Percentiles rank a stretch among this genome's conserved stretches.
phyloP scores from a whole-genome alignment of 2,113 vertebrate genomes.

The Nothobranchius furzeri region DNA sequence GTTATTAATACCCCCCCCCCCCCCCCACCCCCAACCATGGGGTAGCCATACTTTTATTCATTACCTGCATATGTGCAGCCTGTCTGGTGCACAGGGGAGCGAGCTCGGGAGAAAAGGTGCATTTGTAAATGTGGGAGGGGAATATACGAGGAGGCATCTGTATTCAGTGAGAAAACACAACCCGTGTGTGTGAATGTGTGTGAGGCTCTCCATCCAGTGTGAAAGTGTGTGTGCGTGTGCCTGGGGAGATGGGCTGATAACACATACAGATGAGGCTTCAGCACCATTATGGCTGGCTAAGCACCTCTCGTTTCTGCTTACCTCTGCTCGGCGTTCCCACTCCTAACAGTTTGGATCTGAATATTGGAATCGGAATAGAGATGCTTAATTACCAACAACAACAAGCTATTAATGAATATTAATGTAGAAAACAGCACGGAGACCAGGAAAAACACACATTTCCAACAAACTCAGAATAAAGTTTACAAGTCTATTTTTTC shows the following conservation, averaged over 20 bases:
- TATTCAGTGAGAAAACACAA: conserved; percentile 50
- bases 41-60: conserved; percentile 60
- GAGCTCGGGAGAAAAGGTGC: conserved; percentile 63
- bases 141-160: conserved; percentile 52
- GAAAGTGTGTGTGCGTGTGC: conserved; percentile 44
- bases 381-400: conserved; percentile 70
- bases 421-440: conserved; percentile 54
- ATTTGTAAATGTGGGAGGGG: conserved; percentile 21
- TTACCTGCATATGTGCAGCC: conserved; percentile 76
- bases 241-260: conserved; percentile 76
- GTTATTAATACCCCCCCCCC: conserved; percentile 70
- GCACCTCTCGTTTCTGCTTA: conserved; percentile 82
- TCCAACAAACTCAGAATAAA: too few species aligned
- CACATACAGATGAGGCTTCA: conserved; percentile 79
- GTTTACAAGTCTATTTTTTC: too few species aligned
- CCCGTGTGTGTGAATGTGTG: conserved; percentile 37
- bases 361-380: conserved; percentile 69
- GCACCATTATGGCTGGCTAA: conserved; percentile 78
- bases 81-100: conserved; percentile 56
- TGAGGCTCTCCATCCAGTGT: conserved; percentile 27
- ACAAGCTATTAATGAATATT: conserved; percentile 48
- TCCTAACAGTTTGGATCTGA: conserved; percentile 49
- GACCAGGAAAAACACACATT: conserved; percentile 15
- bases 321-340: conserved; percentile 62
- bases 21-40: conserved; percentile 57